Conservation (phyloP, 2,888 invertebrate species). For the Dasysyrphus tricinctus region DNA sequence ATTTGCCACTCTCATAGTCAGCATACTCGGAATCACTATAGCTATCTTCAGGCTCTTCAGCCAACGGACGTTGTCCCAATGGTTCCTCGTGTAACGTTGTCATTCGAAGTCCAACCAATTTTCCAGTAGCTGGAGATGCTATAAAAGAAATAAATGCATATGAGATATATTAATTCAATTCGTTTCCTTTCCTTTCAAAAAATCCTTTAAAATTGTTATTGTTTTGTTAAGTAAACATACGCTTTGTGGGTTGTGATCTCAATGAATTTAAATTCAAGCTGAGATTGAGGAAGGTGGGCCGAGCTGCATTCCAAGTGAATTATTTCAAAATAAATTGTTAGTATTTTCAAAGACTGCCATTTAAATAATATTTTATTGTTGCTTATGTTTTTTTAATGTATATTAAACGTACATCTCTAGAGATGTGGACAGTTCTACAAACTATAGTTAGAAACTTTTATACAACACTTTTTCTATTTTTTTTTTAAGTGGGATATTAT, state of each 20-base stretch:
- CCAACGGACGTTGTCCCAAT: conserved; percentile 84
- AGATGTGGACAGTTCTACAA: conserved; percentile 68
- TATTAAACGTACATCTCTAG: conserved; percentile 54
- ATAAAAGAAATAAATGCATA: conserved; percentile 27
- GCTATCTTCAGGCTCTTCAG: conserved; percentile 83
- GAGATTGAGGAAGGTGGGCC: conserved; percentile 99
- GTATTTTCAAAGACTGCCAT: conserved; percentile 16
- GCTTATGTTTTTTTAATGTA: conserved; percentile 57
- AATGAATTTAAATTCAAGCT: conserved; percentile 96
- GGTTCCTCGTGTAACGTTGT: conserved; percentile 96
- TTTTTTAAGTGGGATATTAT: conserved; percentile 7
- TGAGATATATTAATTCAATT: neutral
- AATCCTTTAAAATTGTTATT: neutral
- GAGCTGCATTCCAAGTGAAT: conserved; percentile 90
- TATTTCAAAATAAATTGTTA: conserved; percentile 52
- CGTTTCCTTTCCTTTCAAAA: no score
- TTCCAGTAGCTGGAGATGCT: conserved; percentile 94
- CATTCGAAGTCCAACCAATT: conserved; percentile 92
- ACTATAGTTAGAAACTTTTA: conserved; percentile 64
- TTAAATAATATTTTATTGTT: conserved; percentile 19
- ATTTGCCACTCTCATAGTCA: conserved; percentile 83
- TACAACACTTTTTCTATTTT: conserved; percentile 65
- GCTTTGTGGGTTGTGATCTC: conserved; percentile 94
- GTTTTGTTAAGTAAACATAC: conserved; percentile 87
- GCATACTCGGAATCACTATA: conserved; percentile 84